Evolutionary conservation across 2,797 vertebrate species (phyloP), one percentile per base, ranked within the genome.

Genomic region (Sorex maritimensis): DNA sequence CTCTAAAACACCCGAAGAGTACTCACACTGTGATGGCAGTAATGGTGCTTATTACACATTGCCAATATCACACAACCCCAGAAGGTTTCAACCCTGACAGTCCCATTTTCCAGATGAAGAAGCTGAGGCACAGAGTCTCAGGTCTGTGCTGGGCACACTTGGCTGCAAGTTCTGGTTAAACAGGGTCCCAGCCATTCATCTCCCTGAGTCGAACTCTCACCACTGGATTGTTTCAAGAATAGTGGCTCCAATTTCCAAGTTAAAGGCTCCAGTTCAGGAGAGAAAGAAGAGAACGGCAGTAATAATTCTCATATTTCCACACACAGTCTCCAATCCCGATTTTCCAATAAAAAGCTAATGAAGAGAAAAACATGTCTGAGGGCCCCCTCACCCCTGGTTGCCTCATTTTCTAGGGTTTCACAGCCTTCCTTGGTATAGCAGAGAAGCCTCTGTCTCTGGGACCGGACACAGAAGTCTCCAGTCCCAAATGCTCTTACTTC

Each of bases 31-130:
- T 67, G 14, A 61, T 17, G 44, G 24, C n/a, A 49, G 23, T 9
- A 17, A 26, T 55, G 30, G 80, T 63, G 46, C 28, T 69, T 17
- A 58, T 55, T 19, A 77, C 73, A 41, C 41, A 58, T 41, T 55
- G 30, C 1, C 0, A 9, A 19, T 61, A 26, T 26, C 5, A 34
- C 41, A 68, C 26, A 24, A 15, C 11, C 15, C 12, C 30, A 11
- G 15, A 41, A 44, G 26, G 28, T 82, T 23, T 74, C 65, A 75
- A 67, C 72, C 44, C 24, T n/a, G 15, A 15, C 28, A 15, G 30
- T 65, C 65, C 86, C 74, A 15, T 55, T 69, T 90, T 69, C 68
- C 44, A 38, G 72, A 41, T 52, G 82, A 86, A 86, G 86, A 58
- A 17, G 63, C n/a, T 24, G 78, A 92, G 77, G 49, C 52, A 6